Evolutionary conservation across 2,888 invertebrate genomes (phyloP).

Genomic region (Resseliella maxima): DNA sequence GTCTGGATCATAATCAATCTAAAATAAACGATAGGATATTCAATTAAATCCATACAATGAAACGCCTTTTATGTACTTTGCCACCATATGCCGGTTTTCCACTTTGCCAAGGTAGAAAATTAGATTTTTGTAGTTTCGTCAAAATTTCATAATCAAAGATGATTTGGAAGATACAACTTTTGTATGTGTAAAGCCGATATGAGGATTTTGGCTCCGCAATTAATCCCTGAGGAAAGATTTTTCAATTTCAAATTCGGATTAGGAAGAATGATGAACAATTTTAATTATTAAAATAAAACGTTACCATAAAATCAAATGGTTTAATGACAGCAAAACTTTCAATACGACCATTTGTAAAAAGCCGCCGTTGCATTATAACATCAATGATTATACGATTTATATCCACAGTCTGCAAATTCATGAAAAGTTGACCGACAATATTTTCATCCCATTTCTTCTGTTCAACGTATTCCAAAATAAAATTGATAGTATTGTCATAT

Average conservation of each 20-base stretch:
- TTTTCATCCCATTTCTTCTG: not conserved
- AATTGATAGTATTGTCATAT: not conserved
- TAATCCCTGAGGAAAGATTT: not conserved
- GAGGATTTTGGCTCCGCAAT: not conserved
- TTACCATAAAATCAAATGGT: slow-evolving; percentile 8
- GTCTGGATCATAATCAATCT: slow-evolving; percentile 10
- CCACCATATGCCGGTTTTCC: not conserved
- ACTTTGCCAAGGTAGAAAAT: not conserved
- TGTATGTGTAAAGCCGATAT: not conserved
- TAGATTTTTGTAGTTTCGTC: not conserved
- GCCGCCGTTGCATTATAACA: not conserved
- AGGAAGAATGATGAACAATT: no score
- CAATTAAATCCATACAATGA: not conserved
- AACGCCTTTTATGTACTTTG: not conserved
- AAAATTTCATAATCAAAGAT: not conserved
- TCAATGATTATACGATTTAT: not conserved
- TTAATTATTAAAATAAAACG: no score
- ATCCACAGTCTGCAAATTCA: not conserved
- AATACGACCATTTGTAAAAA: not conserved
- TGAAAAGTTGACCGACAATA: not conserved
- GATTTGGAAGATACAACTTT: slow-evolving; percentile 37
- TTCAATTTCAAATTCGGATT: not conserved
- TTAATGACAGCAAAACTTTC: not conserved
- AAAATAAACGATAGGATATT: not conserved
- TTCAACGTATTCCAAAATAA: not conserved